Percentiles rank a stretch among this genome's conserved stretches.
phyloP scores from a whole-genome alignment of 2,797 vertebrate species.

The Sternotherus odoratus region DNA sequence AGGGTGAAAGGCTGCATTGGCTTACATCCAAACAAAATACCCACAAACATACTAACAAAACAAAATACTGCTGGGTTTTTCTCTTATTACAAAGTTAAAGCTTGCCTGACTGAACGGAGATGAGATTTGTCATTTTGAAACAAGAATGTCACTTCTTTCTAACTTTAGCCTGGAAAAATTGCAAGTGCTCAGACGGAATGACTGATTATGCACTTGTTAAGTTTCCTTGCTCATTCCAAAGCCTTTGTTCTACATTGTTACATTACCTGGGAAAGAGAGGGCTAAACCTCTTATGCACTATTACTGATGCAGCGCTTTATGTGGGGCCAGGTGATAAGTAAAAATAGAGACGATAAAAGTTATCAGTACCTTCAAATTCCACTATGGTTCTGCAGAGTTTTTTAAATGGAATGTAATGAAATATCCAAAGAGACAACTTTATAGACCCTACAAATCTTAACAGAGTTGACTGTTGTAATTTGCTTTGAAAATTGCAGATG shows the following conservation, averaged over 20 bases:
- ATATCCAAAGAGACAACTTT: constrained; percentile 50
- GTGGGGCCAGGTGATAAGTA: not conserved
- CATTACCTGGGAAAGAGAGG: not conserved
- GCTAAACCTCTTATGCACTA: not conserved
- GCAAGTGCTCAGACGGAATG: not conserved
- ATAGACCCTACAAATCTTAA: constrained; percentile 31
- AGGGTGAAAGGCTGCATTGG: not conserved
- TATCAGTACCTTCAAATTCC: constrained; percentile 12
- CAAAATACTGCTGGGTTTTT: not conserved
- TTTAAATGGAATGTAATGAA: constrained; percentile 58
- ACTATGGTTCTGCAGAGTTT: not conserved
- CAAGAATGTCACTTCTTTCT: not conserved
- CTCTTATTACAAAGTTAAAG: not conserved
- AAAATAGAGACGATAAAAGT: not conserved
- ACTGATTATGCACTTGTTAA: not conserved
- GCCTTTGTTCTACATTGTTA: not conserved
- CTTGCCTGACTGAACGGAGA: not conserved
- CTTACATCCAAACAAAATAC: not conserved
- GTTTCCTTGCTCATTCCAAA: not conserved
- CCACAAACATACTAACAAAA: not conserved
- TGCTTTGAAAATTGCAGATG: constrained; percentile 40
- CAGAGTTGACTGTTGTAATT: constrained; percentile 42
- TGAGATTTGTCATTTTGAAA: not conserved
- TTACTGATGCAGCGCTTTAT: not conserved
- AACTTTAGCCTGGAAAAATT: not conserved